A percentile compares a stretch with the other conserved stretches of the same genome.
Evolutionary conservation across 2,888 invertebrate genomes (phyloP).

Genomic region (Thysanoteuthis rhombus): DNA sequence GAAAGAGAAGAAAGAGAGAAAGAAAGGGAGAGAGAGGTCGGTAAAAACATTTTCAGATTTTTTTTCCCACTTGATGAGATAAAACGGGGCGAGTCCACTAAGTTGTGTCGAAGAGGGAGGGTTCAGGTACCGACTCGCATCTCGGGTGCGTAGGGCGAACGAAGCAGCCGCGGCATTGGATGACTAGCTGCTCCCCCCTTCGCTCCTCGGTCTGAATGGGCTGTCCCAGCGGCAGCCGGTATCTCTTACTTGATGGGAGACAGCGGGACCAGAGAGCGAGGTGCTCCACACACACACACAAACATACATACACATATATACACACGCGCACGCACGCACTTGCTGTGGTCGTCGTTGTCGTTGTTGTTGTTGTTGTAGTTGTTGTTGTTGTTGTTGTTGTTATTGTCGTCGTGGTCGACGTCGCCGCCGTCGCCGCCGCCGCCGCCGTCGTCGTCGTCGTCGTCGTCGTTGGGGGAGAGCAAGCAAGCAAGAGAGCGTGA

Average conservation of each 20-base stretch:
- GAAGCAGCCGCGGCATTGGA: slow-evolving; percentile 1
- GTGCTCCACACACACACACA: background rate
- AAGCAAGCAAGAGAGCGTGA: background rate
- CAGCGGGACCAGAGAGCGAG: slow-evolving; percentile 16
- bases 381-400: background rate
- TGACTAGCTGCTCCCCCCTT: slow-evolving; percentile 1
- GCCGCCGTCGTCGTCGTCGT: background rate
- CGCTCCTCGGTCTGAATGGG: background rate
- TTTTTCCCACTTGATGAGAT: slow-evolving; percentile 25
- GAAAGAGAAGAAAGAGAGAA: background rate
- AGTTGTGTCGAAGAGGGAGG: background rate
- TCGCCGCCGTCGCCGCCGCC: background rate
- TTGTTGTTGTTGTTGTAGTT: background rate
- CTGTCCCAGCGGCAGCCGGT: slow-evolving; percentile 25
- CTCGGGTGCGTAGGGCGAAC: slow-evolving; percentile 13
- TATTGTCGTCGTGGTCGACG: background rate
- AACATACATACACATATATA: background rate
- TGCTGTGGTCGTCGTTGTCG: background rate
- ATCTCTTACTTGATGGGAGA: slow-evolving; percentile 20
- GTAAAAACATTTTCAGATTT: background rate
- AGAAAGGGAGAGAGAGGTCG: background rate
- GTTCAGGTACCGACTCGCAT: background rate
- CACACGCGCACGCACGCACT: background rate
- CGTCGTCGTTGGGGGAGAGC: background rate
- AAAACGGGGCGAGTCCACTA: slow-evolving; percentile 23